A percentile compares a stretch with the other conserved stretches of the same genome.
These are phyloP conservation scores for Seladonia tumulorum DNA, from an alignment of 2,888 invertebrate species.

Conservation along the genomic window DNA sequence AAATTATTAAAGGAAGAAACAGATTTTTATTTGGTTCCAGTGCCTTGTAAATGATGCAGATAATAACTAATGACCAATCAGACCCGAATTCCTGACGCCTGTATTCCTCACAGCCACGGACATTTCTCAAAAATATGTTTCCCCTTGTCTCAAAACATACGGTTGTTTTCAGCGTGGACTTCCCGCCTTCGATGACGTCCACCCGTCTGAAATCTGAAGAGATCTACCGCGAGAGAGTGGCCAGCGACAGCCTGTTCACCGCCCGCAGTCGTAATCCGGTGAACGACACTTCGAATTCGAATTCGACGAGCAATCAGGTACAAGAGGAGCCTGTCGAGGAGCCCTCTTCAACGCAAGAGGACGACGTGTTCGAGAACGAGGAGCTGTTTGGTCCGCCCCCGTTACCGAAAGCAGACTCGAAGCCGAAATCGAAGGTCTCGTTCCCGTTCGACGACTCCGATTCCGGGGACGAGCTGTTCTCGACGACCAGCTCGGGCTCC, in stretches of 20 bases:
- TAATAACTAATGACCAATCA: too few species aligned
- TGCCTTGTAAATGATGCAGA: too few species aligned
- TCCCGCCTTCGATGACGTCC: slow-evolving; percentile 77
- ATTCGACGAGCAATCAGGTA: slow-evolving; percentile 36
- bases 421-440: slow-evolving; percentile 75
- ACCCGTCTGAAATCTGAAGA: slow-evolving; percentile 78
- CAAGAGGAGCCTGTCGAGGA: slow-evolving; percentile 42
- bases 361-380: slow-evolving; percentile 75
- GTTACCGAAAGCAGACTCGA: slow-evolving; percentile 76
- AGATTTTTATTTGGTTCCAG: too few species aligned
- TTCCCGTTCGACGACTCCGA: slow-evolving; percentile 81
- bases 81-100: too few species aligned
- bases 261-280: slow-evolving; percentile 55
- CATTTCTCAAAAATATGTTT: neutral
- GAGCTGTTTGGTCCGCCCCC: slow-evolving; percentile 81
- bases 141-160: neutral
- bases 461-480: slow-evolving; percentile 81
- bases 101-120: too few species aligned
- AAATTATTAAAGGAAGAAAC: too few species aligned
- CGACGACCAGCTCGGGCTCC: slow-evolving; percentile 77
- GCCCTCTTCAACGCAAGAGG: slow-evolving; percentile 44
- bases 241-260: slow-evolving; percentile 76
- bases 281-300: slow-evolving; percentile 49
- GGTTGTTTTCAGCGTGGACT: slow-evolving; percentile 67
- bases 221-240: slow-evolving; percentile 76